Conservation (phyloP, 2,113 vertebrate species). For the Oncorhynchus mykiss region DNA sequence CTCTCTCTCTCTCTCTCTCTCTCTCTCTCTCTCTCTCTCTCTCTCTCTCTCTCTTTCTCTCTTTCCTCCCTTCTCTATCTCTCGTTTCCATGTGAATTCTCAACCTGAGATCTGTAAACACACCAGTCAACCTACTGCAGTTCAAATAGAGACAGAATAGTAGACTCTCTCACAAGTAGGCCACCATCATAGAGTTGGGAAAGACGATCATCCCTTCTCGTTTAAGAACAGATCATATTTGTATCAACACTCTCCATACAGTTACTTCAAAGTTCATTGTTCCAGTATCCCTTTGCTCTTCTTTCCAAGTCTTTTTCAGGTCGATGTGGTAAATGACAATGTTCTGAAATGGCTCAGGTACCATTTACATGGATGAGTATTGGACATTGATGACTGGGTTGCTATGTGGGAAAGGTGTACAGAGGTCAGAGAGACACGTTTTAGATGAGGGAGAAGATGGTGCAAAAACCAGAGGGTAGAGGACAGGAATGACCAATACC, state of each 20-base stretch:
- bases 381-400: slow-evolving; percentile 21
- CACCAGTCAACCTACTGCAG: not conserved
- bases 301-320: no score
- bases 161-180: slow-evolving; percentile 10
- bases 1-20: no score
- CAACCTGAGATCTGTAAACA: not conserved
- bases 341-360: not conserved
- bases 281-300: not conserved
- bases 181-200: not conserved
- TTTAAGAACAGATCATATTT: not conserved
- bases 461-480: slow-evolving; percentile 8
- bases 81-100: not conserved
- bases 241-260: not conserved
- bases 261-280: not conserved
- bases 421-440: not conserved
- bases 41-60: no score
- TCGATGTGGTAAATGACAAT: no score
- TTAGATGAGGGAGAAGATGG: not conserved
- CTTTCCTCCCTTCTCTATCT: not conserved
- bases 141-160: slow-evolving; percentile 6
- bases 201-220: not conserved
- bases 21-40: no score
- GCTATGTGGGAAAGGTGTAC: not conserved
- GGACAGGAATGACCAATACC: not conserved
- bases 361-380: slow-evolving; percentile 27